Base-by-base conservation (phyloP, 2,797 vertebrate species). In the Florisuga fusca region DNA sequence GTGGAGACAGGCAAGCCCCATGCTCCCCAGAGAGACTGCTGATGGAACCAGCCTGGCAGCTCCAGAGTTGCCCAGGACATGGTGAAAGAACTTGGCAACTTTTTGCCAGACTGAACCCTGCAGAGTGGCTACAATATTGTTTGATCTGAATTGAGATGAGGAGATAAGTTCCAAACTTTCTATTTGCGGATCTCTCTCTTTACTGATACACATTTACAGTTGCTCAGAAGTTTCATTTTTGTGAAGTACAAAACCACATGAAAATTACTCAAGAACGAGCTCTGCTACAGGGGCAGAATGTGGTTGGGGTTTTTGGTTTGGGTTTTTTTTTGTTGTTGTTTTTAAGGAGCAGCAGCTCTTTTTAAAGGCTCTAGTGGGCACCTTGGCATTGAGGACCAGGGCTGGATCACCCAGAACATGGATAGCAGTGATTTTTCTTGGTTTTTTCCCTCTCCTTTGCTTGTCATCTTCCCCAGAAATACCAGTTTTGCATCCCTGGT, bases 191-290 rank as follows among this genome's bases (percentile, higher is more conserved):
- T 78, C 10, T 73, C 2, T 71, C 10, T 79, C 19, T 75, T 73
- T 69, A 19, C 7, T 48, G 19, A 1, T 45, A 33, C 25, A 46
- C 12, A 3, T 68, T 48, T 33, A 10, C 15, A 33, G 29, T 12
- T 59, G 10, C 55, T 58, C 53, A 45, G 74, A 80, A 57, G 3
- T 20, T 29, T 38, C 0, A 4, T 34, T 74, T 81, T 63, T 77
- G 14, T 50, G 31, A 21, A 57, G 3, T 23, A 23, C 0, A 0
- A 48, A 43, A 7, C 15, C 4, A 7, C 1, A 3, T 48, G 33
- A 72, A 66, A 67, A 54, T 17, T 76, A 5, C 5, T 77, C 4
- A 57, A 58, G 46, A 80, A 10, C 4, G 41, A 83, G 16, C 61
- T 87, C 43, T 76, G 36, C 12, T 77, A 57, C 54, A 21, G 23